Evolutionary conservation across 2,797 vertebrate genomes (phyloP), one percentile per base, ranked within the genome.

Genomic region (Labeo calbasu): DNA sequence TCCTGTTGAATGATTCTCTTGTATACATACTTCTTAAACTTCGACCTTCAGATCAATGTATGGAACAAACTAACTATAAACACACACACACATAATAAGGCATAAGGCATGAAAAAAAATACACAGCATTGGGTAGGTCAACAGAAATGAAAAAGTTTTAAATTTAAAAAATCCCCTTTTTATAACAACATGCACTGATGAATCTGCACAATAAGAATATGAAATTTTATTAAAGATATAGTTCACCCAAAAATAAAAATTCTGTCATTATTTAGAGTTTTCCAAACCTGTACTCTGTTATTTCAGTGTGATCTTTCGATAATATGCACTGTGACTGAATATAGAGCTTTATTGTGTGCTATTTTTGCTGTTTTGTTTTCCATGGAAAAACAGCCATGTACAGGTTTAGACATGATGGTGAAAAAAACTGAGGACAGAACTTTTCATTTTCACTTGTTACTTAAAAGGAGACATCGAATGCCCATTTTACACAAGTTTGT

Each of bases 11-110:
- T 43, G 21, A n/a, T 69, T 69, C 4, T 43, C 66, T 69, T 69
- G 36, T 7, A 7, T 21, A 46, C 21, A n/a, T 70, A n/a, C 68
- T 70, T 69, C 19, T 69, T n/a, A 63, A 77, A 80, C 77, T n/a
- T 36, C 28, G 28, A 48, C n/a, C 40, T 48, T 25, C 68, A 23
- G 68, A 70, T 23, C 6, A 70, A 23, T 70, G 21, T 23, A 70
- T 15, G n/a, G 6, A n/a, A 14, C 13, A 23, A 7, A 46, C 21
- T n/a, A 70, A 12, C 2, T 36, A 19, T 32, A 32, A 32, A 36
- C 8, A 28, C 15, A 17, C 25, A 32, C 28, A 17, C 28, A 65
- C 15, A 19, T 4, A 53, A 17, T 4, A 53, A 15, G 3, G 55
- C 43, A 46, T 46, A 46, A 46, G 9, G 43, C 43, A 46, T 46